These are phyloP conservation scores for Meandrusa payeni DNA, from an alignment of 2,888 invertebrate species.

Conservation along the genomic window DNA sequence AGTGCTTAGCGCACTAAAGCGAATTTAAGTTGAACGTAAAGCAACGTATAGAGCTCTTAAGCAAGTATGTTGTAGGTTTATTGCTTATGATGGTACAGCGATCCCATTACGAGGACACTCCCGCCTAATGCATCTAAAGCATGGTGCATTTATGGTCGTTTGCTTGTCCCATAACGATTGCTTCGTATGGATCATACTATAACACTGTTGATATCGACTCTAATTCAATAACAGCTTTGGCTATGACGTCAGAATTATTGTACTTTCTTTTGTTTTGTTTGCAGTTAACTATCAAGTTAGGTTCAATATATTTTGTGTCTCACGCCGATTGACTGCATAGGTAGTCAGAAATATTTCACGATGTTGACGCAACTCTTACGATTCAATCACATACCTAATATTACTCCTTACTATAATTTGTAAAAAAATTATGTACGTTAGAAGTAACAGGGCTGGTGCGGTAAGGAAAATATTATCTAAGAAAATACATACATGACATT, in stretches of 20 bases:
- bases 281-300: neutral
- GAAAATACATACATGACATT: too few species aligned
- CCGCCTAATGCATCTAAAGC: slow-evolving; percentile 40
- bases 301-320: too few species aligned
- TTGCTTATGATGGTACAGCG: slow-evolving; percentile 32
- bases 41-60: slow-evolving; percentile 6
- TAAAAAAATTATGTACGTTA: too few species aligned
- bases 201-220: neutral
- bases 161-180: slow-evolving; percentile 12
- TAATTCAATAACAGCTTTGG: too few species aligned
- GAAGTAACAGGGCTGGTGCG: too few species aligned
- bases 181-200: neutral
- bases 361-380: too few species aligned
- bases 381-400: too few species aligned
- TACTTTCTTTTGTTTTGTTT: neutral
- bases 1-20: neutral
- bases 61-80: slow-evolving; percentile 27
- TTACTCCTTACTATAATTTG: too few species aligned
- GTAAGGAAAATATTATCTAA: too few species aligned
- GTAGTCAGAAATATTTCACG: too few species aligned
- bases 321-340: too few species aligned
- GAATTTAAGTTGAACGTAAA: neutral
- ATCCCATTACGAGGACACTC: slow-evolving; percentile 43
- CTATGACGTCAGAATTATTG: too few species aligned
- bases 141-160: slow-evolving; percentile 30